Conservation (phyloP, 2,888 invertebrate genomes). For the Kryphioiulus occultus region DNA sequence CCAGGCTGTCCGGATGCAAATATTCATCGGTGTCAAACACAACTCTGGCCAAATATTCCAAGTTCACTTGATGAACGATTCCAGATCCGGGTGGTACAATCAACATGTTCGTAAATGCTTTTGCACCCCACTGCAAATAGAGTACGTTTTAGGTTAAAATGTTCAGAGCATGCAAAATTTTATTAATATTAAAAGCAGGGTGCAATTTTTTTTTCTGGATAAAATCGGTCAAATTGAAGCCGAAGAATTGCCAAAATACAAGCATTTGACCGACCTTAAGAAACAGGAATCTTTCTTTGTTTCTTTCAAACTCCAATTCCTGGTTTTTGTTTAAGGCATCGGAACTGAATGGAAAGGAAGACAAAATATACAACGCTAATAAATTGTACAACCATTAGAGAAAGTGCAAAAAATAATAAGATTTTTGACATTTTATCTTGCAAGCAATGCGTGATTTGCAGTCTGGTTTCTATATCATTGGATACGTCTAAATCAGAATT, state of each 20-base stretch:
- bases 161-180: no score
- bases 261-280: constrained; percentile 74
- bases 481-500: background rate
- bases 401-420: no score
- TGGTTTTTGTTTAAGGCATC: constrained; percentile 92
- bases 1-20: constrained; percentile 88
- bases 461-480: background rate
- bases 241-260: no score
- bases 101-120: constrained; percentile 92
- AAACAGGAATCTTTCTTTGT: constrained; percentile 94
- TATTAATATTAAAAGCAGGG: no score
- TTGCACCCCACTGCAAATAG: constrained; percentile 87
- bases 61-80: constrained; percentile 97
- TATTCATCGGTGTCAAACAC: constrained; percentile 74
- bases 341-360: constrained; percentile 67
- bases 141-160: background rate
- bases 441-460: no score
- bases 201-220: no score
- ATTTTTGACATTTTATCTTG: no score
- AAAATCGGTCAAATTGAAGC: no score
- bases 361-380: background rate
- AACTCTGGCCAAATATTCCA: constrained; percentile 91
- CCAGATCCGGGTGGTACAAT: constrained; percentile 98
- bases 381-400: no score
- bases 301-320: constrained; percentile 92